These are phyloP conservation scores for Himalopsyche tibetana DNA, from an alignment of 2,888 invertebrate genomes.

Conservation along the genomic window DNA sequence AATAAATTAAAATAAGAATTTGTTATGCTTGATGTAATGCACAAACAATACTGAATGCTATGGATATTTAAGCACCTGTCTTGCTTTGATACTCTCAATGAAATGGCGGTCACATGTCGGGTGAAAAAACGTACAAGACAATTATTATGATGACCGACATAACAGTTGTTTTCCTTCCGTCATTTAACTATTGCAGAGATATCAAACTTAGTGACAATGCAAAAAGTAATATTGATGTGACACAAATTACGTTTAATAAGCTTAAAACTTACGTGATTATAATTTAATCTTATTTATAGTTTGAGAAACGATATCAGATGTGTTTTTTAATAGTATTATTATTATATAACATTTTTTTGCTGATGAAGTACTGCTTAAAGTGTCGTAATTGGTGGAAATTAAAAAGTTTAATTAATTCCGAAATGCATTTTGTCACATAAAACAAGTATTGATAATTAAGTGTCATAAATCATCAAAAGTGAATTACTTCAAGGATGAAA, in stretches of 20 bases:
- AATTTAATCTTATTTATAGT: too few species aligned
- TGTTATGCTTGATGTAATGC: not conserved
- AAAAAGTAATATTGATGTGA: not conserved
- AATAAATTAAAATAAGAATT: not conserved
- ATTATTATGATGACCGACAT: slow-evolving; percentile 49
- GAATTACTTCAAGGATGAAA: too few species aligned
- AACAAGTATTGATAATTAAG: too few species aligned
- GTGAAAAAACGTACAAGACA: slow-evolving; percentile 34
- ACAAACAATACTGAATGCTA: not conserved
- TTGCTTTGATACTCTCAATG: slow-evolving; percentile 34
- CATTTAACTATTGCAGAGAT: slow-evolving; percentile 48
- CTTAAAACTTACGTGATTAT: too few species aligned
- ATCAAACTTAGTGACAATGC: not conserved
- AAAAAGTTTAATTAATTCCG: too few species aligned
- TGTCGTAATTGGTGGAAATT: too few species aligned
- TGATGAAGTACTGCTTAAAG: too few species aligned
- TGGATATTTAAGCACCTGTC: slow-evolving; percentile 31
- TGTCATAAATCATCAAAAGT: too few species aligned
- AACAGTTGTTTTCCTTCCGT: slow-evolving; percentile 61
- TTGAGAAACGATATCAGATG: too few species aligned
- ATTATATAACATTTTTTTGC: too few species aligned
- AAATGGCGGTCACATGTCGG: slow-evolving; percentile 38
- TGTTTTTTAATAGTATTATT: too few species aligned
- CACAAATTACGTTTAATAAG: not conserved
- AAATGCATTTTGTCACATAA: too few species aligned